These are phyloP conservation scores for Aleiodes sp. DNA, from an alignment of 1,140 invertebrate genomes.

Conservation along the genomic window DNA sequence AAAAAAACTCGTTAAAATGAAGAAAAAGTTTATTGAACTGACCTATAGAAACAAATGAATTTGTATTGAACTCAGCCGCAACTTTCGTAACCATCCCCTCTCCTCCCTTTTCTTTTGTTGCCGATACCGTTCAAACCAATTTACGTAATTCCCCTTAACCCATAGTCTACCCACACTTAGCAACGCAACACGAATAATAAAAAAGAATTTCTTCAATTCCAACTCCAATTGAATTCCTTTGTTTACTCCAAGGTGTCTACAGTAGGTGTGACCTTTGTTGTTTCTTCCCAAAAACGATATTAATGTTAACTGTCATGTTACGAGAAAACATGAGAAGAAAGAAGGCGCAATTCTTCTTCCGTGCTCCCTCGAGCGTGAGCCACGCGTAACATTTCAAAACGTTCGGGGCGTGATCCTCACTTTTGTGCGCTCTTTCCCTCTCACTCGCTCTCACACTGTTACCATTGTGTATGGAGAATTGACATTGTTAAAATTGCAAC, in stretches of 20 bases:
- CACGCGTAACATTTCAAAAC: slow-evolving; percentile 60
- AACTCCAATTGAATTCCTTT: slow-evolving; percentile 19
- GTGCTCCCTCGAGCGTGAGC: slow-evolving; percentile 56
- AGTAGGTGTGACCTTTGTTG: background rate
- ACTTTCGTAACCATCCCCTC: background rate
- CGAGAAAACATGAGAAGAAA: background rate
- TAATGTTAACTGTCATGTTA: slow-evolving; percentile 3
- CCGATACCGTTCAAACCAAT: slow-evolving; percentile 50
- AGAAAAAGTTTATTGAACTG: background rate
- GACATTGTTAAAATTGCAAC: no score
- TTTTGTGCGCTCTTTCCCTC: slow-evolving; percentile 37
- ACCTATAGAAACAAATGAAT: background rate
- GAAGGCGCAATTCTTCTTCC: slow-evolving; percentile 52
- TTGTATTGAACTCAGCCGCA: slow-evolving; percentile 14
- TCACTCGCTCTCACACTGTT: background rate
- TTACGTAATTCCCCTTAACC: slow-evolving; percentile 31
- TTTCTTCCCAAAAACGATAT: slow-evolving; percentile 36
- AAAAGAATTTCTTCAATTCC: background rate
- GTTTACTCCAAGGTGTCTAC: slow-evolving; percentile 35
- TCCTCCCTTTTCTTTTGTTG: slow-evolving; percentile 34
- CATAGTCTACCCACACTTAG: slow-evolving; percentile 32
- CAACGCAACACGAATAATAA: slow-evolving; percentile 27
- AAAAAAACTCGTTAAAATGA: no score
- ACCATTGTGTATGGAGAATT: no score
- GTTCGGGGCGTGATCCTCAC: slow-evolving; percentile 52